Percentiles rank a stretch among this genome's conserved stretches.
These are phyloP conservation scores for Lacanobia oleracea DNA, from an alignment of 2,888 invertebrate genomes.

Conservation along the genomic window DNA sequence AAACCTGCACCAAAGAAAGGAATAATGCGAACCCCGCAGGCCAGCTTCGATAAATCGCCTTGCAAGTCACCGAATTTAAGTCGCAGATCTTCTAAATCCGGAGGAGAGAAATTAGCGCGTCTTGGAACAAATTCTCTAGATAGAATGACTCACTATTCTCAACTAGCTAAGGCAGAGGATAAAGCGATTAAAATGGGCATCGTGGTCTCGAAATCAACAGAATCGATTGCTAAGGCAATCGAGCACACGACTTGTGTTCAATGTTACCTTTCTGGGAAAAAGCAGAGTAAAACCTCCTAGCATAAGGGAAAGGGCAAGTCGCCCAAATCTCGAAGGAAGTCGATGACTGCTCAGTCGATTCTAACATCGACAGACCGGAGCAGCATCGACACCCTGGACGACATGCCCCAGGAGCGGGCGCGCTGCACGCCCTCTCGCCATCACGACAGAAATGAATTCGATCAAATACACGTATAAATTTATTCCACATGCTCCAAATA, in stretches of 20 bases:
- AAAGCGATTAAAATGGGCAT: slow-evolving; percentile 90
- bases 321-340: slow-evolving; percentile 87
- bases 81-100: slow-evolving; percentile 84
- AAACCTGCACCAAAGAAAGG: slow-evolving; percentile 88
- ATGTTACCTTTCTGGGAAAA: slow-evolving; percentile 92
- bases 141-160: slow-evolving; percentile 87
- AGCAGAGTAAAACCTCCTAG: slow-evolving; percentile 91
- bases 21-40: slow-evolving; percentile 89
- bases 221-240: slow-evolving; percentile 90
- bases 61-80: slow-evolving; percentile 87
- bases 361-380: slow-evolving; percentile 86
- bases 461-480: slow-evolving; percentile 91
- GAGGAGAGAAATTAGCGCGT: slow-evolving; percentile 85
- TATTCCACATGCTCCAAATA: slow-evolving; percentile 1
- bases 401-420: slow-evolving; percentile 76
- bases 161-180: slow-evolving; percentile 88
- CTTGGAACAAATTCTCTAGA: slow-evolving; percentile 88
- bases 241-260: slow-evolving; percentile 94
- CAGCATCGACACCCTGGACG: slow-evolving; percentile 86
- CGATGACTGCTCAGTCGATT: slow-evolving; percentile 79
- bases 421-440: slow-evolving; percentile 82
- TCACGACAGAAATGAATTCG: slow-evolving; percentile 79
- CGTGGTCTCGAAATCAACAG: slow-evolving; percentile 90
- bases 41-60: slow-evolving; percentile 87
- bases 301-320: slow-evolving; percentile 93